Evolutionary conservation across 2,888 invertebrate genomes (phyloP), one percentile per base, ranked within the genome.

Genomic region (Drosophila meridionalis): DNA sequence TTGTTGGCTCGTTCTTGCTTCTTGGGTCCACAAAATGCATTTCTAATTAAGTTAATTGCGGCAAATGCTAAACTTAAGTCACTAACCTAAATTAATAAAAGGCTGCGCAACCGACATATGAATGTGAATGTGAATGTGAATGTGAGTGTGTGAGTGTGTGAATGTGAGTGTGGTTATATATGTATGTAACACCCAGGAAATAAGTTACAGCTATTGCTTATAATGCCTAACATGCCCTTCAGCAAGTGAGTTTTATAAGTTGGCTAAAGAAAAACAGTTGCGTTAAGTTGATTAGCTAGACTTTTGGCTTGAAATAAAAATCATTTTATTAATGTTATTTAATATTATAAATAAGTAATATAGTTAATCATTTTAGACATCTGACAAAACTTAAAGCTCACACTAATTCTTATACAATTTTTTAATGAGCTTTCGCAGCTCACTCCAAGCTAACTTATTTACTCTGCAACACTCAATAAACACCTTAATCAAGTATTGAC

Each of bases 1-100:
- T 45, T 66, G 74, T 66, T 57, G 63, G 53, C 62, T 53, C 52
- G 45, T 52, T 65, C 55, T 67, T 73, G 71, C 69, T 64, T 66
- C 70, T 71, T 75, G 69, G 63, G 71, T 62, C 61, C 75, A 73
- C 74, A 73, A 77, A 87, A 90, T 90, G 83, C 86, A 82, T 85
- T 89, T 91, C 91, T 90, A 91, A 90, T 90, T 90, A 90, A 90
- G 86, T 89, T 90, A 91, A 90, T 90, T 90, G 91, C 90, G 80
- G 90, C 89, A 87, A 89, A 87, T 82, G 83, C 83, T 85, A 82
- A 88, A 80, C 81, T 90, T 82, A 90, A 90, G 83, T 88, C 83
- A 85, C 87, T 83, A 88, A 84, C 90, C 88, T 80, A 89, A 85
- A 89, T 89, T 84, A 89, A 87, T 84, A 84, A 80, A 87, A 76